These are phyloP conservation scores for Austrolebias charrua DNA, from an alignment of 2,797 vertebrate species.

Conservation along the genomic window DNA sequence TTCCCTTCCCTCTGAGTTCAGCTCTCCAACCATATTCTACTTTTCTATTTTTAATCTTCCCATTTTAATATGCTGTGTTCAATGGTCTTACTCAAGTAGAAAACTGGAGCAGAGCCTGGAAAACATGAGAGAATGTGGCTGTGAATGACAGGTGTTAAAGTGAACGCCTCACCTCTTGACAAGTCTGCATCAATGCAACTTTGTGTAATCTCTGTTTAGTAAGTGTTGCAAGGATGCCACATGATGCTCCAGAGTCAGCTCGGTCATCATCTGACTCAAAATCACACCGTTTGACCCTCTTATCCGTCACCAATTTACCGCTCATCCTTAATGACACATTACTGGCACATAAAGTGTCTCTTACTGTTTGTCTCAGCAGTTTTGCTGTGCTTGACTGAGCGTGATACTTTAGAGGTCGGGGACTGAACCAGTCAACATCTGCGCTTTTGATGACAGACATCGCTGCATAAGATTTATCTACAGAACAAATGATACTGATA, in stretches of 20 bases:
- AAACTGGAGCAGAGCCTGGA: constrained; percentile 8
- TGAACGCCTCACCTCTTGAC: constrained; percentile 48
- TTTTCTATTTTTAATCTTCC: neutral
- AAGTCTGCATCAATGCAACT: constrained; percentile 54
- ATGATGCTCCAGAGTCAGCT: constrained; percentile 22
- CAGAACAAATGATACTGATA: constrained; percentile 42
- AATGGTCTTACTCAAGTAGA: neutral
- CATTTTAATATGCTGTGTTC: constrained; percentile 12
- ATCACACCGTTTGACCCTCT: constrained; percentile 28
- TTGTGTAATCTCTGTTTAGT: constrained; percentile 56
- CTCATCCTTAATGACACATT: constrained; percentile 32
- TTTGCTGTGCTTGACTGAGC: constrained; percentile 37
- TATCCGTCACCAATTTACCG: constrained; percentile 52
- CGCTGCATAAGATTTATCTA: constrained; percentile 33
- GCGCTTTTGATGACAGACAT: constrained; percentile 59
- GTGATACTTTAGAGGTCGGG: constrained; percentile 40
- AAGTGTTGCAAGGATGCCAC: constrained; percentile 42
- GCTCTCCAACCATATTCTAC: too few species aligned
- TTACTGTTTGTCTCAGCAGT: constrained; percentile 31
- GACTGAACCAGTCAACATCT: constrained; percentile 36
- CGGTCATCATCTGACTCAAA: constrained; percentile 56
- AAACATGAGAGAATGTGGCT: constrained; percentile 15
- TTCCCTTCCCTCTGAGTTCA: constrained; percentile 12
- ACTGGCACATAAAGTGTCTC: constrained; percentile 31
- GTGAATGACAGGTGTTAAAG: constrained; percentile 55